Percentiles rank a stretch among this genome's conserved stretches.
phyloP scores from a whole-genome alignment of 2,113 vertebrate genomes.

The Corythoichthys intestinalis region DNA sequence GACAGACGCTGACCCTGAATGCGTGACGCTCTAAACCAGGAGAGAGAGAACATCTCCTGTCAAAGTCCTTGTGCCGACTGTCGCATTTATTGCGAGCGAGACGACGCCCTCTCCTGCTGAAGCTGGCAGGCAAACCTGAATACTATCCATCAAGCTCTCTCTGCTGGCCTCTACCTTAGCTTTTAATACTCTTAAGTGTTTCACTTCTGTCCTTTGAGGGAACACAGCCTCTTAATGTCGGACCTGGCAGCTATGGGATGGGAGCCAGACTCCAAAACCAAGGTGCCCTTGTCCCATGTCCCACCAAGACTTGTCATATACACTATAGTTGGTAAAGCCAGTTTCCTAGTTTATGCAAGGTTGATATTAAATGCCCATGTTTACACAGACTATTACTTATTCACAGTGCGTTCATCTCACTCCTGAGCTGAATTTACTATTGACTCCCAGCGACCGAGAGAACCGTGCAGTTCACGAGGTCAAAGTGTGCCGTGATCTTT shows the following conservation, averaged over 20 bases:
- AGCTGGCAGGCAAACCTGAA: conserved; percentile 36
- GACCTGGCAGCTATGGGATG: conserved; percentile 30
- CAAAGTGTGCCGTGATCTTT: conserved; percentile 19
- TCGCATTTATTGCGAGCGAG: conserved; percentile 18
- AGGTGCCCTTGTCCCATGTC: conserved; percentile 55
- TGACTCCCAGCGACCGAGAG: conserved; percentile 1
- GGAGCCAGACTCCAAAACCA: conserved; percentile 27
- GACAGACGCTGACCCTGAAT: conserved; percentile 31
- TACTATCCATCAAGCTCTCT: conserved; percentile 53
- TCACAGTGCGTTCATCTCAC: background rate
- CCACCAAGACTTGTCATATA: conserved; percentile 22
- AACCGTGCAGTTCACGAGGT: conserved; percentile 18
- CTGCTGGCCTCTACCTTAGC: conserved; percentile 37
- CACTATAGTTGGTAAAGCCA: background rate
- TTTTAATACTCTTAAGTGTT: conserved; percentile 76
- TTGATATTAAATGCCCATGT: background rate
- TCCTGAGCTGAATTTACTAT: conserved; percentile 7
- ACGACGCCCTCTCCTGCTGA: conserved; percentile 17
- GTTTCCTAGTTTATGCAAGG: conserved; percentile 12
- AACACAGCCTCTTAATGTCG: conserved; percentile 27
- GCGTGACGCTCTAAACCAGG: conserved; percentile 8
- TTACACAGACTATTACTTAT: conserved; percentile 6
- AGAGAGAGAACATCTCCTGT: conserved; percentile 22
- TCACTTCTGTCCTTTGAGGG: conserved; percentile 49
- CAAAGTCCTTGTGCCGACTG: conserved; percentile 9